Conservation (phyloP, 2,888 invertebrate species). For the Caenorhabditis becei region DNA sequence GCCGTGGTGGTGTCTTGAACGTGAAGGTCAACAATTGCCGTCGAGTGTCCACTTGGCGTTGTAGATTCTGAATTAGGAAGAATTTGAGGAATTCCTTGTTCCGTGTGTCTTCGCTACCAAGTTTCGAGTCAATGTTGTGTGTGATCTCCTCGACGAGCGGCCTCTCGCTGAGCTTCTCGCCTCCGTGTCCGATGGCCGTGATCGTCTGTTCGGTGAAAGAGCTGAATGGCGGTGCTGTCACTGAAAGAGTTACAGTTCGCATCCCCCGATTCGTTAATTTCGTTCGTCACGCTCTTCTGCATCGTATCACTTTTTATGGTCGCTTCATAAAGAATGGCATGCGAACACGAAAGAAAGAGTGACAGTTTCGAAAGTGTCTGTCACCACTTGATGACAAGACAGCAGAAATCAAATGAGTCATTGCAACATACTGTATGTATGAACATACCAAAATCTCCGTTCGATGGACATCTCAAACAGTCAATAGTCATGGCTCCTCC, state of each 20-base stretch:
- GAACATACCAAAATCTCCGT: constrained; percentile 74
- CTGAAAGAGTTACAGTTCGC: too few species aligned
- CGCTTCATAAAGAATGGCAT: constrained; percentile 54
- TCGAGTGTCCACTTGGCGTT: constrained; percentile 61
- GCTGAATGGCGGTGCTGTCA: constrained; percentile 72
- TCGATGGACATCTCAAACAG: constrained; percentile 75
- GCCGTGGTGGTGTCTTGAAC: constrained; percentile 57
- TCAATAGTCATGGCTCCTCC: constrained; percentile 71
- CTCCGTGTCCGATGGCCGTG: constrained; percentile 48
- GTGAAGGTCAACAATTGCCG: constrained; percentile 64
- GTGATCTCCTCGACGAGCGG: constrained; percentile 65
- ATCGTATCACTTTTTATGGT: constrained; percentile 40
- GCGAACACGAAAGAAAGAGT: constrained; percentile 28
- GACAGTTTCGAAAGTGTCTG: constrained; percentile 32
- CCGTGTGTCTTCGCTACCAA: constrained; percentile 37
- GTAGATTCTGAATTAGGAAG: constrained; percentile 57
- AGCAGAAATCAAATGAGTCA: constrained; percentile 53
- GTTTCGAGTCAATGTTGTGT: constrained; percentile 67
- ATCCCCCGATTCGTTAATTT: background rate
- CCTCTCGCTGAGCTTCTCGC: constrained; percentile 52
- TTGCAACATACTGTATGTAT: background rate
- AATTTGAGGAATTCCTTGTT: constrained; percentile 35
- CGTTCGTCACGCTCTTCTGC: constrained; percentile 28
- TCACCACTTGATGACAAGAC: constrained; percentile 41
- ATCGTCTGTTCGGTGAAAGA: constrained; percentile 69